Conservation (phyloP, 2,797 vertebrate species). For the Luscinia megarhynchos region DNA sequence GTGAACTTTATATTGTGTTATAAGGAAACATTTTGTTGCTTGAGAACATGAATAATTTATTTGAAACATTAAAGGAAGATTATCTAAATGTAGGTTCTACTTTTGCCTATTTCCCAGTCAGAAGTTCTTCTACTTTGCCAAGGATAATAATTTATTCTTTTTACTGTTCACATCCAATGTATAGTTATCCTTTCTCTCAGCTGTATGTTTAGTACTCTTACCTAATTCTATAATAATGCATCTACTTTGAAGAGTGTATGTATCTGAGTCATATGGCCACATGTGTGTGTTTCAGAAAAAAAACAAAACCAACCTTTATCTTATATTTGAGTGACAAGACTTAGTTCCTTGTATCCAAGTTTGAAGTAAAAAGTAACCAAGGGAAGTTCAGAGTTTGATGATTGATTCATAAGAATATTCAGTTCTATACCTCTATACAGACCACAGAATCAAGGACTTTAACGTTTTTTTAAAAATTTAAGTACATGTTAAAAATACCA, state of each 20-base stretch:
- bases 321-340: neutral
- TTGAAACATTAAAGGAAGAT: neutral
- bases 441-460: neutral
- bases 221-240: neutral
- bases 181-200: neutral
- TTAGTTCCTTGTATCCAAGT: neutral
- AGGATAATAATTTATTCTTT: neutral
- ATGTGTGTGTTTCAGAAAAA: too few relatives aligned
- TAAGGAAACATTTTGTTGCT: neutral
- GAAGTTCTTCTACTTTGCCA: neutral
- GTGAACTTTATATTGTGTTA: neutral
- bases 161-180: neutral
- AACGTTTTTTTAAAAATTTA: neutral
- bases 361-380: neutral
- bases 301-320: too few relatives aligned
- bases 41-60: neutral
- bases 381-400: neutral
- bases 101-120: neutral
- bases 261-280: too few relatives aligned
- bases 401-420: neutral
- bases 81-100: neutral
- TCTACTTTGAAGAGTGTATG: neutral
- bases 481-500: neutral
- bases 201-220: neutral
- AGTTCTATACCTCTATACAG: neutral